Conservation (phyloP, 2,888 invertebrate genomes). For the Teinopalpus imperialis region DNA sequence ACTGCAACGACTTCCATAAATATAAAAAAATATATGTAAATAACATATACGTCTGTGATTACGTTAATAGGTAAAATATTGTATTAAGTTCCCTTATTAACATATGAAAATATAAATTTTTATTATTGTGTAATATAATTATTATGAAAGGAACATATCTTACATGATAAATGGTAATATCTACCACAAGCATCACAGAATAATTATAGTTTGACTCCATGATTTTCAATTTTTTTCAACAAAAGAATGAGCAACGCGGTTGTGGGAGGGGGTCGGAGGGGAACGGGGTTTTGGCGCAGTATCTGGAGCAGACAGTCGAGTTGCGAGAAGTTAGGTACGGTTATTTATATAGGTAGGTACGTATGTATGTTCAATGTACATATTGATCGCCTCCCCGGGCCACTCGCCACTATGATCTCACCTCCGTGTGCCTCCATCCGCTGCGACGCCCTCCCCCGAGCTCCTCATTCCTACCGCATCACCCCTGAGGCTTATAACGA, state of each 20-base stretch:
- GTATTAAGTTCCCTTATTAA: too few species aligned
- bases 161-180: too few species aligned
- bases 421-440: slow-evolving; percentile 81
- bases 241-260: slow-evolving; percentile 52
- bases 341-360: slow-evolving; percentile 74
- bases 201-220: slow-evolving; percentile 18
- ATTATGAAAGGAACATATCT: too few species aligned
- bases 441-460: slow-evolving; percentile 59
- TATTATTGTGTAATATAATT: too few species aligned
- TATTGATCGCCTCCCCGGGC: slow-evolving; percentile 81
- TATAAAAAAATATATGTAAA: too few species aligned
- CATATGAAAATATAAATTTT: too few species aligned
- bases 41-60: too few species aligned
- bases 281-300: slow-evolving; percentile 76
- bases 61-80: too few species aligned
- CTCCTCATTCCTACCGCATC: slow-evolving; percentile 57
- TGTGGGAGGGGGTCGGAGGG: slow-evolving; percentile 48
- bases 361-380: slow-evolving; percentile 81
- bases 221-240: slow-evolving; percentile 30
- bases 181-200: neutral
- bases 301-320: slow-evolving; percentile 79
- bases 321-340: slow-evolving; percentile 78
- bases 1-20: too few species aligned
- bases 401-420: slow-evolving; percentile 82
- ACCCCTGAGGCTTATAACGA: slow-evolving; percentile 66